Percentiles rank a stretch among this genome's conserved stretches.
Evolutionary conservation across 2,113 vertebrate species (phyloP).

Genomic region (Okapia johnstoni): DNA sequence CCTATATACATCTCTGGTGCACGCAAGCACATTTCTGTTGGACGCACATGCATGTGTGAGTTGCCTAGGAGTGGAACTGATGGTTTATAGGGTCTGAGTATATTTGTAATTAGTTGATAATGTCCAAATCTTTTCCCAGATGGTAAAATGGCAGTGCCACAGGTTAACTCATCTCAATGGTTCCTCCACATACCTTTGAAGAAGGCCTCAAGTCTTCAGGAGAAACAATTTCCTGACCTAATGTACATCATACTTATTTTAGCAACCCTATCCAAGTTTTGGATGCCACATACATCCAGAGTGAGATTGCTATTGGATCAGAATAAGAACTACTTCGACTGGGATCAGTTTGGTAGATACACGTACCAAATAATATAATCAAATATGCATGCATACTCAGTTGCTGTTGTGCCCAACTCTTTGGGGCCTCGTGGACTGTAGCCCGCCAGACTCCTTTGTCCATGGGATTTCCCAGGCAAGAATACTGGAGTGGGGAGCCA

Average conservation of each 20-base stretch:
- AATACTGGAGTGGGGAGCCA: background rate
- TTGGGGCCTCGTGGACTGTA: background rate
- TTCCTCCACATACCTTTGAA: background rate
- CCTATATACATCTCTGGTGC: background rate
- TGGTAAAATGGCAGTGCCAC: background rate
- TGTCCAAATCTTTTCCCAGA: background rate
- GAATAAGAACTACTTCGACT: background rate
- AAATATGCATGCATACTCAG: background rate
- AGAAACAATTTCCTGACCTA: background rate
- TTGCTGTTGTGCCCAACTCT: fast-evolving
- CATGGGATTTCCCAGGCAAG: background rate
- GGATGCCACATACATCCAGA: background rate
- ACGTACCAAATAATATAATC: background rate
- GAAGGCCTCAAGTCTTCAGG: background rate
- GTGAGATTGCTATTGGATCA: background rate
- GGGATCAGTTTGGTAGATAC: background rate
- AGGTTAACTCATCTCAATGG: background rate
- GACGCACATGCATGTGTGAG: background rate
- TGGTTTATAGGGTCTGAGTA: background rate
- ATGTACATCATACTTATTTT: background rate
- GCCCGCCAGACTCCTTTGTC: background rate
- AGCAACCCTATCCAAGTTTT: background rate
- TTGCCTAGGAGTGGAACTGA: background rate
- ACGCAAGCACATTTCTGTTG: background rate
- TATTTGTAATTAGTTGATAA: background rate